Conservation (phyloP, 1,140 invertebrate genomes). For the Drosophila hydei region DNA sequence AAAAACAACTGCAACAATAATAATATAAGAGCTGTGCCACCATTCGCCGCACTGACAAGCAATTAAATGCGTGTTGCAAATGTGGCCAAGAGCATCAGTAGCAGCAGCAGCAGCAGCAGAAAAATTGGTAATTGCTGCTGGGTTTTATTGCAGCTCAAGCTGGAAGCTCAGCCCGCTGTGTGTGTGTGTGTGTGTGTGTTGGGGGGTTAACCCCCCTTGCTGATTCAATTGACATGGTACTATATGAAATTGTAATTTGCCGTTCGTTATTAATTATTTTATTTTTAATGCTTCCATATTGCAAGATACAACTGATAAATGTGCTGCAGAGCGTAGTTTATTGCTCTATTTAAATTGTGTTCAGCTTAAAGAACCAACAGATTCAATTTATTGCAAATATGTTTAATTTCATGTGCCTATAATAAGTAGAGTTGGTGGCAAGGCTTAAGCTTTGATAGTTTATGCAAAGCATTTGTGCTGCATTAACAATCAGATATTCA, state of each 20-base stretch:
- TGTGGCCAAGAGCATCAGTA: conserved; percentile 42
- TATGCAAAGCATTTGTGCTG: too few relatives aligned
- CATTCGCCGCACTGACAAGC: conserved; percentile 60
- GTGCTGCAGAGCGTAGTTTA: conserved; percentile 10
- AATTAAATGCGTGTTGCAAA: conserved; percentile 72
- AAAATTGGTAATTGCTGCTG: conserved; percentile 66
- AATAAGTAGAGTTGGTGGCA: not conserved
- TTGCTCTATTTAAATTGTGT: conserved; percentile 42
- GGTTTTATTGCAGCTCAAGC: conserved; percentile 69
- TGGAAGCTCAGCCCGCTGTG: conserved; percentile 1
- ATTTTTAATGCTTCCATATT: conserved; percentile 58
- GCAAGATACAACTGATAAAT: conserved; percentile 32
- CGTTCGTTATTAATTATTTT: conserved; percentile 67
- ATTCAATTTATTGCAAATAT: not conserved
- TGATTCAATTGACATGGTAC: conserved; percentile 61
- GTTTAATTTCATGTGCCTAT: not conserved
- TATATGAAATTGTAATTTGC: conserved; percentile 70
- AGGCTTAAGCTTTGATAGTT: too few relatives aligned
- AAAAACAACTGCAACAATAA: conserved; percentile 21
- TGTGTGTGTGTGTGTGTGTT: conserved; percentile 19
- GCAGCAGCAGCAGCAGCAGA: conserved; percentile 10
- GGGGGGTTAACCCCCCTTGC: conserved; percentile 29
- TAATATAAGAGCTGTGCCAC: conserved; percentile 10
- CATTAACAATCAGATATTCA: too few relatives aligned
- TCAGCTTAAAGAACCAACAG: not conserved